Conservation (phyloP, 2,888 invertebrate species). For the Pristionchus fissidentatus region DNA sequence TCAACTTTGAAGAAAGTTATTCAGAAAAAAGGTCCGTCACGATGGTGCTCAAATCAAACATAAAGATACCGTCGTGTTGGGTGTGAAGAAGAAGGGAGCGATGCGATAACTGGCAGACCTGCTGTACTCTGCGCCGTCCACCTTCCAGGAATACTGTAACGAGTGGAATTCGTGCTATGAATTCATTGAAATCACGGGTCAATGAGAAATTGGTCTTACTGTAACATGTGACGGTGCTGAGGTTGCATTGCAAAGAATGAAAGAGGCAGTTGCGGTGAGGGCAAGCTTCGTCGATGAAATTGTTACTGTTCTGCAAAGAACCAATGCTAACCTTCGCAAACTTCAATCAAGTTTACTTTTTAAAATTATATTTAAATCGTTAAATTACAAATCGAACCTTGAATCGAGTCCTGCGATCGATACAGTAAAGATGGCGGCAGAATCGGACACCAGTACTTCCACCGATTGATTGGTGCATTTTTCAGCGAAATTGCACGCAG, state of each 20-base stretch:
- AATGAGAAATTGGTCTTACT: background rate
- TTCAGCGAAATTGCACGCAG: constrained; percentile 19
- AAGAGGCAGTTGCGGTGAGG: background rate
- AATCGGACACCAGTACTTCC: background rate
- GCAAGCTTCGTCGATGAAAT: background rate
- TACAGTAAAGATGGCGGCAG: background rate
- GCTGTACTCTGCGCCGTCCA: constrained; percentile 7
- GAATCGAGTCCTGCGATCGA: background rate
- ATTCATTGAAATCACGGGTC: background rate
- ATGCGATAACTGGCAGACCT: background rate
- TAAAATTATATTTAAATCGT: background rate
- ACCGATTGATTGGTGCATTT: background rate
- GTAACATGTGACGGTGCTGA: background rate
- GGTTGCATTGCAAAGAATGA: background rate
- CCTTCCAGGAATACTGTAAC: constrained; percentile 45
- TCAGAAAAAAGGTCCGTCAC: too few relatives aligned
- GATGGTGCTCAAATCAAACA: too few relatives aligned
- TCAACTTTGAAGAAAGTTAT: too few relatives aligned
- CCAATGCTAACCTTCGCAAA: background rate
- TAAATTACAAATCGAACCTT: background rate
- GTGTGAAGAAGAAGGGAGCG: background rate
- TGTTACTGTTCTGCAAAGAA: background rate
- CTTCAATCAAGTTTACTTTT: background rate
- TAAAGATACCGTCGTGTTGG: constrained; percentile 26
- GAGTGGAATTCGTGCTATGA: too few relatives aligned